Evolutionary conservation across 2,888 invertebrate genomes (phyloP).

Genomic region (Drosophila stalkeri): DNA sequence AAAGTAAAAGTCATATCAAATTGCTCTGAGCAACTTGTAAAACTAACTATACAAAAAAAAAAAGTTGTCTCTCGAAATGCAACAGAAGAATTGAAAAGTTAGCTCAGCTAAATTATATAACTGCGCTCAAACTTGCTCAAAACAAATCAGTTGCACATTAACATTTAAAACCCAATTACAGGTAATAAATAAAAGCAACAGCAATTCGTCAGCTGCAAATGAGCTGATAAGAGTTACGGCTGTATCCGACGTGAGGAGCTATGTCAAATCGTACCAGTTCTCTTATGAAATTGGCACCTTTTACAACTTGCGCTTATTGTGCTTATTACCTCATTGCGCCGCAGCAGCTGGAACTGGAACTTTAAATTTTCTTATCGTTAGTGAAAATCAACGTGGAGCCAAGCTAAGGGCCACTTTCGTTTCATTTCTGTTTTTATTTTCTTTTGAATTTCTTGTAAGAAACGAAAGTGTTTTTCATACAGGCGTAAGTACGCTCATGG

Average conservation of each 20-base stretch:
- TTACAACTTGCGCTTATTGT: background rate
- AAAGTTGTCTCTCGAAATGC: slow-evolving; percentile 22
- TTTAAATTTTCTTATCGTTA: slow-evolving; percentile 53
- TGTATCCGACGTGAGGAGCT: slow-evolving; percentile 2
- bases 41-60: slow-evolving; percentile 5
- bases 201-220: slow-evolving; percentile 18
- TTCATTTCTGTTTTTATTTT: slow-evolving; percentile 49
- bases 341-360: slow-evolving; percentile 21
- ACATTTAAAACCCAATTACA: too few relatives aligned
- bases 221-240: slow-evolving; percentile 49
- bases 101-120: slow-evolving; percentile 1
- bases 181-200: background rate
- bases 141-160: background rate
- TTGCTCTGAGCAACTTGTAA: background rate
- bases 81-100: background rate
- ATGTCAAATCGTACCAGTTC: slow-evolving; percentile 12
- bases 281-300: slow-evolving; percentile 44
- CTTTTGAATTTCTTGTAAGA: slow-evolving; percentile 24
- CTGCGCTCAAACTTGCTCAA: background rate
- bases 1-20: slow-evolving; percentile 27
- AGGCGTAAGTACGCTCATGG: slow-evolving; percentile 30
- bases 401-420: slow-evolving; percentile 61
- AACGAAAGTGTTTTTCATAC: slow-evolving; percentile 77
- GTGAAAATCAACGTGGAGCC: slow-evolving; percentile 44
- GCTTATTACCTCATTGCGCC: slow-evolving; percentile 28